Evolutionary conservation across 2,113 vertebrate species (phyloP), one percentile per base, ranked within the genome.

Genomic region (Ginglymostoma cirratum): DNA sequence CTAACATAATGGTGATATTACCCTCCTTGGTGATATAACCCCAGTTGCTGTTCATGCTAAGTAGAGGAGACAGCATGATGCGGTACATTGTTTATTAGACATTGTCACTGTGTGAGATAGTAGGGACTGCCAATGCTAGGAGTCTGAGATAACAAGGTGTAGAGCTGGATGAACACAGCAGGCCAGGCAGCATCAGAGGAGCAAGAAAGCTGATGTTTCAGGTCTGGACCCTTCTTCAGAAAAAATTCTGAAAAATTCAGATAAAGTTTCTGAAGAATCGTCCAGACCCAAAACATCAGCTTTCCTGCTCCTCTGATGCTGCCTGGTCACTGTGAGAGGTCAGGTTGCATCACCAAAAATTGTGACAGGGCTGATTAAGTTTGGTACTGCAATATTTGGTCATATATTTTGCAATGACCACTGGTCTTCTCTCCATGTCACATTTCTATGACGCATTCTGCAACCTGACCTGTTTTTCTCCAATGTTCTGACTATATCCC

Each of bases 321-420:
- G 48, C 48, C 48, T 48, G 48, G 38, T 5, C 87, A 90, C 12
- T 21, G 34, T 17, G 15, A 38, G 61, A 12, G 61, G 52, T 90
- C 30, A 61, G 61, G n/a, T n/a, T 66, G 89, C 66, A 21, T 93
- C 89, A 93, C 34, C 38, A 19, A 7, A 23, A 5, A n/a, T 34
- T n/a, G 17, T 93, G 5, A 10, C 15, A 34, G 48, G 87, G 30
- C 34, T 90, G 87, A 90, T 52, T 90, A 90, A 55, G 14, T n/a
- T 61, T 17, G 38, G n/a, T 67, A 34, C 10, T 5, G 14, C 34
- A 4, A n/a, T 92, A 5, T 61, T 21, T 92, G 52, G 27, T 92
- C 34, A 6, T 93, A 66, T 93, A 67, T 66, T 93, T 93, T n/a
- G n/a, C 61, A 93, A 93, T 93, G 67, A 66, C 89, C 34, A 65